Conservation (phyloP, 2,797 vertebrate species). For the Schizopygopsis malacanthus region DNA sequence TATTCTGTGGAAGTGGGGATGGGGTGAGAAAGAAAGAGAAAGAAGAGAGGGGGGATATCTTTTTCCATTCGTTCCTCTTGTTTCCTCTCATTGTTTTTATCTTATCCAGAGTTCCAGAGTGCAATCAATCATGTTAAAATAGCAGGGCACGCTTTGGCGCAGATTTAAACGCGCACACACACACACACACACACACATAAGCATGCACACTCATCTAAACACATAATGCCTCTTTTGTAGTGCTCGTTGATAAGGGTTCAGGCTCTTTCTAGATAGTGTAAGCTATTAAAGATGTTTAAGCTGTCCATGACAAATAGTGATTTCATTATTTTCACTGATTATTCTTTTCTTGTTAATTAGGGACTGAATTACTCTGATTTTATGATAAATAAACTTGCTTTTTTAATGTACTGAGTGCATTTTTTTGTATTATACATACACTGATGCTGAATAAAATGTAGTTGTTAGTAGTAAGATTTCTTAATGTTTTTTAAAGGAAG, state of each 20-base stretch:
- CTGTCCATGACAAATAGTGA: not conserved
- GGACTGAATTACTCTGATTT: not conserved
- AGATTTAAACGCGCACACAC: conserved; percentile 22
- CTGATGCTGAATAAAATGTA: not conserved
- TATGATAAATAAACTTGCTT: not conserved
- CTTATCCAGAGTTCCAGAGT: conserved; percentile 55
- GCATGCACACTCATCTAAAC: not conserved
- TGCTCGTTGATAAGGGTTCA: not conserved
- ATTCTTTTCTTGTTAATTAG: not conserved
- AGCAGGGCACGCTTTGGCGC: conserved; percentile 10
- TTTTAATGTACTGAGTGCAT: not conserved
- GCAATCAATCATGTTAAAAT: conserved; percentile 54
- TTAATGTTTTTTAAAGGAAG: not conserved
- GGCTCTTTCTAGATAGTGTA: not conserved
- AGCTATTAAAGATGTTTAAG: not conserved
- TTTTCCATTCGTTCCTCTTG: conserved; percentile 44
- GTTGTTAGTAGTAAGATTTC: not conserved
- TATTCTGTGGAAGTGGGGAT: conserved; percentile 8
- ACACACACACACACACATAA: not conserved
- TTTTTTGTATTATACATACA: not conserved
- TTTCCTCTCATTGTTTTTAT: conserved; percentile 63
- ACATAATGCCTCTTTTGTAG: not conserved
- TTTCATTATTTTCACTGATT: not conserved
- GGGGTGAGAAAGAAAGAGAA: not conserved
- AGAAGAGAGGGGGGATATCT: conserved; percentile 11